Conservation (phyloP, 1,140 invertebrate species). For the Bradysia coprophila region DNA sequence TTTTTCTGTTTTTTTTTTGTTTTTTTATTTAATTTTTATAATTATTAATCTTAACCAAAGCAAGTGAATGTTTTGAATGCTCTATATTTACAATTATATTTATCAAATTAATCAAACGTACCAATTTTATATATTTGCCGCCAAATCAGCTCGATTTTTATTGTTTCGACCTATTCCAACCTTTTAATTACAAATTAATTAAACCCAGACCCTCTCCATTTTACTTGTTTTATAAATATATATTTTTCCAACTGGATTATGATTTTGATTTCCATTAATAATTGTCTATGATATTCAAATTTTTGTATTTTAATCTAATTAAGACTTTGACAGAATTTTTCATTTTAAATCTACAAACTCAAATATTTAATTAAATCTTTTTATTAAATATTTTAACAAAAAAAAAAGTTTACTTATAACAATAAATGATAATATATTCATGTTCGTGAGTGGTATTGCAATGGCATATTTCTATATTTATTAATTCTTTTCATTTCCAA, state of each 20-base stretch:
- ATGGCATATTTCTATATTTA: too few species aligned
- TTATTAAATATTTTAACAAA: too few species aligned
- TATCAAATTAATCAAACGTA: background rate
- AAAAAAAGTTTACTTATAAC: background rate
- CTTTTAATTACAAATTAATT: too few species aligned
- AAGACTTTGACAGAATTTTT: too few species aligned
- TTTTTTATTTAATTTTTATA: constrained; percentile 7
- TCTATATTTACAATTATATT: constrained; percentile 14
- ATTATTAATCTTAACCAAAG: constrained; percentile 8
- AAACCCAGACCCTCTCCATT: too few species aligned
- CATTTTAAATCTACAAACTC: too few species aligned
- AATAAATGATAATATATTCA: constrained; percentile 11
- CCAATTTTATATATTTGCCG: background rate
- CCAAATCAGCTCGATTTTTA: too few species aligned
- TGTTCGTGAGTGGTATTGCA: constrained; percentile 18
- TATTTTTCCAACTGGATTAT: too few species aligned
- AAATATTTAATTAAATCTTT: too few species aligned
- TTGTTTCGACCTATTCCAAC: too few species aligned
- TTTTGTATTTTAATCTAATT: constrained; percentile 11
- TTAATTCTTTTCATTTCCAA: background rate
- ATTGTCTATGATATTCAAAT: constrained; percentile 17
- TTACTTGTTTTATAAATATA: too few species aligned
- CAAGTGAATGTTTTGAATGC: constrained; percentile 26
- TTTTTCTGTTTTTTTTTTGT: background rate
- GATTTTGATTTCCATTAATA: too few species aligned